Evolutionary conservation across 2,113 vertebrate genomes (phyloP).

Genomic region (Pseudorectes ferrugineus): DNA sequence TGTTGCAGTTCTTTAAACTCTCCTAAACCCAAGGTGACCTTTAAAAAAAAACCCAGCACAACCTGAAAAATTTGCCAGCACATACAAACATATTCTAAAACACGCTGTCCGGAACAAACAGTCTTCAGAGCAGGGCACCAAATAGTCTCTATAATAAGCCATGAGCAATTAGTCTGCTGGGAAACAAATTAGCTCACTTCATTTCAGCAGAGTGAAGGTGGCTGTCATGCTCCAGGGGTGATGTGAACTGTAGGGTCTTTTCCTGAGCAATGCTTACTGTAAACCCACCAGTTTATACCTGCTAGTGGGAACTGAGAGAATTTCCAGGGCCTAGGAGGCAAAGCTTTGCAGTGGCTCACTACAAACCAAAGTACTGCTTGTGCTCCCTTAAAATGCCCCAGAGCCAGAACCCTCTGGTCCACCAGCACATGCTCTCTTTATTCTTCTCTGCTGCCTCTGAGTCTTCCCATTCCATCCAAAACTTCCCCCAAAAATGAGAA

Average conservation of each 20-base stretch:
- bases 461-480: neutral
- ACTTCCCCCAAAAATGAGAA: neutral
- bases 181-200: conserved; percentile 28
- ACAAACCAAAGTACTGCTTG: neutral
- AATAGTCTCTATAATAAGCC: conserved; percentile 52
- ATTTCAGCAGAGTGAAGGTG: neutral
- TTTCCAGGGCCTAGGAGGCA: neutral
- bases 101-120: conserved; percentile 56
- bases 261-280: neutral
- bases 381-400: neutral
- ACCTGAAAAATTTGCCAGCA: conserved; percentile 57
- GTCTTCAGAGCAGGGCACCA: conserved; percentile 53
- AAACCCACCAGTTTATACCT: neutral
- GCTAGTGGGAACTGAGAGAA: neutral
- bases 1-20: conserved; percentile 37
- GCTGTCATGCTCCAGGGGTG: neutral
- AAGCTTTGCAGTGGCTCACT: neutral
- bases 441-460: neutral
- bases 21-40: conserved; percentile 54
- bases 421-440: neutral
- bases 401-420: neutral
- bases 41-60: neutral
- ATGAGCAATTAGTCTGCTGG: conserved; percentile 44
- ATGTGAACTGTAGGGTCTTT: neutral
- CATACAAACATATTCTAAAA: conserved; percentile 63